Conservation (phyloP, 1,140 invertebrate species). For the Coelopa frigida region DNA sequence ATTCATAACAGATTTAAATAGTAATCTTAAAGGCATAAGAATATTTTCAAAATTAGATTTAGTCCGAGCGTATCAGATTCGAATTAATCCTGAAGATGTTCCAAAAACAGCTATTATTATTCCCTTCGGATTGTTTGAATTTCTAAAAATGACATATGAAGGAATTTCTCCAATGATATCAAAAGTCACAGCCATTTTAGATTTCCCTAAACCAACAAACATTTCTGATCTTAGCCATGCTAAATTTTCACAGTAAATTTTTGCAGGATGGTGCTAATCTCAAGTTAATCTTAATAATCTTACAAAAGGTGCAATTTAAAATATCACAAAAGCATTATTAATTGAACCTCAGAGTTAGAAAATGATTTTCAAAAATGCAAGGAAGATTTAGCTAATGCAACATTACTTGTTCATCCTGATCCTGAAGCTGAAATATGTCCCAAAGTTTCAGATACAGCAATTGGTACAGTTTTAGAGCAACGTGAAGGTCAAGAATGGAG, state of each 20-base stretch:
- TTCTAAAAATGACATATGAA: too few species aligned
- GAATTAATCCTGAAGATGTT: too few species aligned
- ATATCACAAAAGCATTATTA: slow-evolving; percentile 18
- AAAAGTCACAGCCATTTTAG: too few species aligned
- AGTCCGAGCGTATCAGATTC: too few species aligned
- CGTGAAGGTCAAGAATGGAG: slow-evolving; percentile 13
- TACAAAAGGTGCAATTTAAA: slow-evolving; percentile 7
- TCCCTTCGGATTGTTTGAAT: too few species aligned
- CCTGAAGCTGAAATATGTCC: not conserved
- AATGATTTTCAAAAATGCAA: slow-evolving; percentile 24
- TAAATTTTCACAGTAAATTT: slow-evolving; percentile 10
- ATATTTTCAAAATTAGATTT: too few species aligned
- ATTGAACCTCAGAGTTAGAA: slow-evolving; percentile 17
- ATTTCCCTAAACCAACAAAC: too few species aligned
- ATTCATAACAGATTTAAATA: too few species aligned
- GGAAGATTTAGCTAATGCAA: slow-evolving; percentile 17
- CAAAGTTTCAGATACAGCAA: slow-evolving; percentile 16
- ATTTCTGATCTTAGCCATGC: too few species aligned
- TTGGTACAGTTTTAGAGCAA: slow-evolving; percentile 22
- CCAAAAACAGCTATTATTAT: too few species aligned
- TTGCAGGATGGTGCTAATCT: not conserved
- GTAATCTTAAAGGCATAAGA: too few species aligned
- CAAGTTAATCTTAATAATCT: not conserved
- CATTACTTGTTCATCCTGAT: slow-evolving; percentile 7
- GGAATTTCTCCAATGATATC: too few species aligned